phyloP scores from a whole-genome alignment of 2,888 invertebrate genomes.

The Brachylomia viminalis region DNA sequence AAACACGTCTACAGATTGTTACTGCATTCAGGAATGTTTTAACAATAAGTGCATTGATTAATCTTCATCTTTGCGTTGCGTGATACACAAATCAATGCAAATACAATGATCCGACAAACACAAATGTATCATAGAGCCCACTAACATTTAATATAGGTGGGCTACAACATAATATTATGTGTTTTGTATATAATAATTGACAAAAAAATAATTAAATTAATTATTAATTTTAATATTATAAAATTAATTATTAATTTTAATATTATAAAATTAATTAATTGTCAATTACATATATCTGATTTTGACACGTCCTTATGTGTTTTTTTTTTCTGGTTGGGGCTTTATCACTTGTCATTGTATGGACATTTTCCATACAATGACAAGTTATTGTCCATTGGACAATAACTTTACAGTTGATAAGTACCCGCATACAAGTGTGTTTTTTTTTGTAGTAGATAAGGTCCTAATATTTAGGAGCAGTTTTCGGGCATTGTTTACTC shows the following conservation, averaged over 20 bases:
- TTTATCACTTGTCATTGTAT: neutral
- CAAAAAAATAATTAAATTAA: no score
- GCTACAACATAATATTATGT: neutral
- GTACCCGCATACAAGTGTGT: no score
- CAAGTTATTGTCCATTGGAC: no score
- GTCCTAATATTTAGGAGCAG: neutral
- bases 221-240: no score
- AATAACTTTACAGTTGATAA: no score
- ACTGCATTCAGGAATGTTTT: slow-evolving; percentile 75
- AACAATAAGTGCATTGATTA: slow-evolving; percentile 12
- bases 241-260: no score
- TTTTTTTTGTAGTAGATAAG: neutral
- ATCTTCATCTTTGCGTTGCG: neutral
- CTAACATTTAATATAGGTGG: neutral
- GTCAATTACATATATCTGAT: neutral
- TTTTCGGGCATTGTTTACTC: neutral
- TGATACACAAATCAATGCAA: neutral
- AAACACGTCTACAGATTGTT: slow-evolving; percentile 54
- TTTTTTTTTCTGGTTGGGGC: neutral
- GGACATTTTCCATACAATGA: no score
- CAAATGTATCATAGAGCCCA: neutral
- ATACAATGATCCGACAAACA: neutral
- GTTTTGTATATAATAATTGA: neutral
- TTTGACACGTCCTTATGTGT: neutral
- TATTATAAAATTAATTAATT: neutral